Evolutionary conservation across 2,888 invertebrate genomes (phyloP), one percentile per base, ranked within the genome.

Genomic region (Idaea aversata): DNA sequence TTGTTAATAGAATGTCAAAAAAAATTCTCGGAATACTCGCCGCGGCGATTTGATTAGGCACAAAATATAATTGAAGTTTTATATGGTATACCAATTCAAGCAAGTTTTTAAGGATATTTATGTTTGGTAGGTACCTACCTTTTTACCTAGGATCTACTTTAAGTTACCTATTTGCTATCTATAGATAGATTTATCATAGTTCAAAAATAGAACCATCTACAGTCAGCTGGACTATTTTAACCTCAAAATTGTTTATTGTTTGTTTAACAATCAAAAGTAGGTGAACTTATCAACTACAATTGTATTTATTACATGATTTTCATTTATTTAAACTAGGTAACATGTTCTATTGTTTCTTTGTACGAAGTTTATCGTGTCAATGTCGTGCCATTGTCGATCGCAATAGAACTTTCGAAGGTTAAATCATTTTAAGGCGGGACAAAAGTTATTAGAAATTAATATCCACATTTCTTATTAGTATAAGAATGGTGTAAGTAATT

Each of bases 291-390:
- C 47, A 47, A 47, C 13, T 25, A 25, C 25, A 25, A 25, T 25
- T 25, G 47, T 47, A 47, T 47, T 47, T 47, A 5, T 47, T 47
- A 47, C 47, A 47, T 47, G 10, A 3, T 47, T 47, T 47, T 47
- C 47, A 47, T 13, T 47, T 47, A 47, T 47, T 47, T 47, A 13
- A 47, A 47, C 47, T 13, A 47, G 10, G 47, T 13, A 10, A 47
- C 47, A 47, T 47, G 10, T 47, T 13, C 6, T 13, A 47, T 47
- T 47, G 58, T 57, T 47, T 13, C 47, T 47, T 47, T 47, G 47
- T 36, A 36, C 36, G 5, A 59, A 59, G 59, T 59, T 59, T 15
- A 16, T 59, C 34, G 34, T 59, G 59, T 59, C 59, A 59, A 59
- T 59, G 59, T 25, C 59, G 34, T 13, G 25, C 15, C 34, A 59